A percentile compares a stretch with the other conserved stretches of the same genome.
Conservation (phyloP, 2,113 vertebrate species). For the Dryoscopus gambensis region DNA sequence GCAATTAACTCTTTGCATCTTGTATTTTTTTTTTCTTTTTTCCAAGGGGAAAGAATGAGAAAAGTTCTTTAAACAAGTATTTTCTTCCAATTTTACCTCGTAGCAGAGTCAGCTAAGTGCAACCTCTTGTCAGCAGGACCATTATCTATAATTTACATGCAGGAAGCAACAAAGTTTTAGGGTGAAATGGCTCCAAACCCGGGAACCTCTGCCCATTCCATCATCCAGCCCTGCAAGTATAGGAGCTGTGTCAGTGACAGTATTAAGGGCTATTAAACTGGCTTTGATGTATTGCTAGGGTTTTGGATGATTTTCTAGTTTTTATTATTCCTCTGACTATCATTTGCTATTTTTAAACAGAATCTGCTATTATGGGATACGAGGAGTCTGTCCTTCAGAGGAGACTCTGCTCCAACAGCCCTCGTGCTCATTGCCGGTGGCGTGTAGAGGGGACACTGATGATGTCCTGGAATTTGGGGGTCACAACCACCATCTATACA, state of each 20-base stretch:
- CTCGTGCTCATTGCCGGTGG: background rate
- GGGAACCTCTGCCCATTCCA: background rate
- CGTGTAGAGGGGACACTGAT: accelerated
- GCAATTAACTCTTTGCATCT: slow-evolving; percentile 21
- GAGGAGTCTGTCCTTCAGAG: slow-evolving; percentile 42
- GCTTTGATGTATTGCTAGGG: slow-evolving; percentile 48
- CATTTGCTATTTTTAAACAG: slow-evolving; percentile 52
- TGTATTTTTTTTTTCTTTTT: background rate
- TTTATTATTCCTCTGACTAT: slow-evolving; percentile 63
- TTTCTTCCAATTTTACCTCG: background rate
- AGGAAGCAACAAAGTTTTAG: slow-evolving; percentile 36
- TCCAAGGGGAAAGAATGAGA: background rate
- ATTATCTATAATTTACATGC: slow-evolving; percentile 44
- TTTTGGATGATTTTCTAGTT: slow-evolving; percentile 35
- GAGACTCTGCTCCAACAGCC: background rate
- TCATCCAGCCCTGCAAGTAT: background rate
- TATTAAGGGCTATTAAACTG: slow-evolving; percentile 56
- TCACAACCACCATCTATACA: background rate
- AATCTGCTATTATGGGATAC: slow-evolving; percentile 12
- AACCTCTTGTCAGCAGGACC: background rate
- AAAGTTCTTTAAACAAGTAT: slow-evolving; percentile 4
- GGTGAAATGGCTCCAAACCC: background rate
- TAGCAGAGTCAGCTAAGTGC: background rate
- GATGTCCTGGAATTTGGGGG: background rate
- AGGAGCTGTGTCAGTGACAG: slow-evolving; percentile 15